Evolutionary conservation across 2,888 invertebrate species (phyloP).

Genomic region (Barypeithes pellucidus): DNA sequence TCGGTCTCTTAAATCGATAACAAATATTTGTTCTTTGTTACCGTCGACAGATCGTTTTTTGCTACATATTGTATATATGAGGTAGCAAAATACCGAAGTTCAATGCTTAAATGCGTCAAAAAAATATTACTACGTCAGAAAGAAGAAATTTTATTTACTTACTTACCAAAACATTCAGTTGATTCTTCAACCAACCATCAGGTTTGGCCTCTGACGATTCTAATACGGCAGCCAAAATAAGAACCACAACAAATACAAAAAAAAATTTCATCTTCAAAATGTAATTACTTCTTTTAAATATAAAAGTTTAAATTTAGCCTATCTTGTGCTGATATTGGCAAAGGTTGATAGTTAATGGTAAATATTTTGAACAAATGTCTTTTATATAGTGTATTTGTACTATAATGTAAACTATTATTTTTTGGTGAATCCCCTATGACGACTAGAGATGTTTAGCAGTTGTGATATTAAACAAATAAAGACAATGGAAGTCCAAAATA

Average conservation of each 20-base stretch:
- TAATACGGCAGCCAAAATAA: constrained; percentile 54
- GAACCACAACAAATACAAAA: constrained; percentile 40
- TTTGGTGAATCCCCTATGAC: background rate
- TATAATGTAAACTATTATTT: background rate
- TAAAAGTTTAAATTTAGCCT: background rate
- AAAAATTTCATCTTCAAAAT: constrained; percentile 1
- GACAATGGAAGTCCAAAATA: too few relatives aligned
- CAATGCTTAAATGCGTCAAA: too few relatives aligned
- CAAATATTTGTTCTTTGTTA: too few relatives aligned
- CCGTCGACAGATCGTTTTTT: too few relatives aligned
- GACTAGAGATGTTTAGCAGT: too few relatives aligned
- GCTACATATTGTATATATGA: too few relatives aligned
- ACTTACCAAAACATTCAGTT: constrained; percentile 50
- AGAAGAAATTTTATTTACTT: too few relatives aligned
- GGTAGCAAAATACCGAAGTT: too few relatives aligned
- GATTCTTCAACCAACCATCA: constrained; percentile 51
- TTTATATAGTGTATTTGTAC: background rate
- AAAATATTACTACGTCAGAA: too few relatives aligned
- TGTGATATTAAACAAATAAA: too few relatives aligned
- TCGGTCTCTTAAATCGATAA: too few relatives aligned
- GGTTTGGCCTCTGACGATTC: constrained; percentile 42
- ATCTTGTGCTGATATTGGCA: background rate
- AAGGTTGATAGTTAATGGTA: background rate
- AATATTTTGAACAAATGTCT: background rate
- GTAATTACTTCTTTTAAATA: background rate